Evolutionary conservation across 2,888 invertebrate genomes (phyloP).

Genomic region (Hydrotaea cyrtoneurina): DNA sequence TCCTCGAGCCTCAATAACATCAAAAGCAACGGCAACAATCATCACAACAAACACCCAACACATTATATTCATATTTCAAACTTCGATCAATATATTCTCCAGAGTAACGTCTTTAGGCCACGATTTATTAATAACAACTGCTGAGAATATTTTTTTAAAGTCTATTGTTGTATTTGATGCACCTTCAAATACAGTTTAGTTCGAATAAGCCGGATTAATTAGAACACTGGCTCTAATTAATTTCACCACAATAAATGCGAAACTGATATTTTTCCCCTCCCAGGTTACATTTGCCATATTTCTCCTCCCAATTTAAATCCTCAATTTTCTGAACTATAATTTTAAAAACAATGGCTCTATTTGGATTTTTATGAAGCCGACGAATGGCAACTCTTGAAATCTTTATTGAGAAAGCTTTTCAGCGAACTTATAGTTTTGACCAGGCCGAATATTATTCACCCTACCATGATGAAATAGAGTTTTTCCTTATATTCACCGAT

Average conservation of each 20-base stretch:
- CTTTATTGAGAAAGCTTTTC: too few relatives aligned
- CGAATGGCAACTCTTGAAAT: too few relatives aligned
- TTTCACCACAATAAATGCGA: not conserved
- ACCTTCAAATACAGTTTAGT: not conserved
- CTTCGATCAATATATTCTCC: too few relatives aligned
- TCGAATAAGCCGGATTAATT: not conserved
- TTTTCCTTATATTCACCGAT: too few relatives aligned
- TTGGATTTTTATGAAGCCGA: too few relatives aligned
- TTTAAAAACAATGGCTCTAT: too few relatives aligned
- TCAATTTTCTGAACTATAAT: too few relatives aligned
- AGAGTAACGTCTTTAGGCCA: not conserved
- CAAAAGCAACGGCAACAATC: constrained; percentile 2
- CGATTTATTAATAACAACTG: not conserved
- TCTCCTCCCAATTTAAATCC: too few relatives aligned
- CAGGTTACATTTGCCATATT: too few relatives aligned
- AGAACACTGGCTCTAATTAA: not conserved
- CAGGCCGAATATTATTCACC: too few relatives aligned
- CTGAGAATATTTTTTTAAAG: not conserved
- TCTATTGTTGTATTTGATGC: not conserved
- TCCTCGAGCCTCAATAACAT: not conserved
- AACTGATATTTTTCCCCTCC: not conserved
- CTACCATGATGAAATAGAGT: too few relatives aligned
- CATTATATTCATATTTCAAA: not conserved
- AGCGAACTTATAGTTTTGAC: too few relatives aligned
- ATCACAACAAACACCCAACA: constrained; percentile 34